Base-by-base conservation (phyloP, 2,888 invertebrate genomes). In the Tetheella fluctuosa region DNA sequence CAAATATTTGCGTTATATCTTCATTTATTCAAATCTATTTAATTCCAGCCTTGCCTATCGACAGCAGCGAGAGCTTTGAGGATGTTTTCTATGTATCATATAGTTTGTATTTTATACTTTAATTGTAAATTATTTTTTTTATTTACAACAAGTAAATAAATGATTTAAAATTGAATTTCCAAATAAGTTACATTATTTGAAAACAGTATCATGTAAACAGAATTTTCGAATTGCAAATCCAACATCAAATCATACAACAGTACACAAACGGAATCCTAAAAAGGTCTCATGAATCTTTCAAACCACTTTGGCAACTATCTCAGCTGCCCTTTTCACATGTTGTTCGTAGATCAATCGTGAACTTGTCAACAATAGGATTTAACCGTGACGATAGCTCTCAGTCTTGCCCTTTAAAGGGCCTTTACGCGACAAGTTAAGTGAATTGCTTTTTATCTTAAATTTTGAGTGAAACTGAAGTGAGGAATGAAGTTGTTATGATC, bases 331-430 rank as follows among this genome's bases (percentile, higher is more conserved):
- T 53, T 53, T 28, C 53, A 28, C 53, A 23, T 23, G 48, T 48
- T 25, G 23, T 23, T 53, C 53, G 53, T 53, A 53, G 23, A 53
- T 53, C 28, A 53, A 53, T 53, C 53, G 53, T n/a, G n/a, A 28
- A 53, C 25, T 53, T 53, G 53, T 53, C 53, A 53, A 53, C 53
- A 53, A 28, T 53, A 53, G 23, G 23, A 48, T 48, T 48, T 48
- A 20, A 48, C 48, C 48, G 48, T 48, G 48, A 48, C 48, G 48
- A 48, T 48, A 15, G 48, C 48, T 48, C 48, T 48, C 15, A 48
- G 17, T 48, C 20, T 1, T 7, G n/a, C 39, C 39, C 39, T 39
- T 34, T 13, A 34, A 13, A 34, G 34, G 13, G 13, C 34, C 13
- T 13, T 34, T 34, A 13, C 34, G 39, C 6, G 48, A 48, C 48